phyloP scores from a whole-genome alignment of 2,113 vertebrate genomes.

The Cariama cristata region DNA sequence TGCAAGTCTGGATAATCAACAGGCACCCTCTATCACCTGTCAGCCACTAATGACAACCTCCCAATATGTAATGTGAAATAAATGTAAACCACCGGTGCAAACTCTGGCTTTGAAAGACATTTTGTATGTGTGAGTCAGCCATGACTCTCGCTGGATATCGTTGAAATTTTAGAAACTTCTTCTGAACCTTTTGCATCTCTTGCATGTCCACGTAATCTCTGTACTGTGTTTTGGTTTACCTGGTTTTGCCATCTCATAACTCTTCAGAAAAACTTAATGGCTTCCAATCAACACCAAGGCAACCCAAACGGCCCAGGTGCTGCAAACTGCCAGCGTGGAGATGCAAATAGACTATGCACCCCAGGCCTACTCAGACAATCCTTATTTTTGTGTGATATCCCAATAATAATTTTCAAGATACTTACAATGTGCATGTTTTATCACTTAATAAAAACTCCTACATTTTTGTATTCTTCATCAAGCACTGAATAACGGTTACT shows the following conservation, averaged over 20 bases:
- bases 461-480: background rate
- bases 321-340: background rate
- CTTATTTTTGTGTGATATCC: background rate
- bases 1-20: background rate
- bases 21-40: background rate
- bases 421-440: fast-evolving
- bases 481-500: background rate
- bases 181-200: background rate
- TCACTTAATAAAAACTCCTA: background rate
- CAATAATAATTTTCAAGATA: background rate
- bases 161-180: background rate
- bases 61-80: background rate
- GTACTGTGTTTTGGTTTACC: background rate
- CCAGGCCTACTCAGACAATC: background rate
- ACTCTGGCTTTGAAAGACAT: background rate
- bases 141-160: background rate
- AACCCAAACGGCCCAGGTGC: background rate
- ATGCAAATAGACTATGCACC: fast-evolving
- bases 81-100: background rate
- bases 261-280: fast-evolving
- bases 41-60: background rate
- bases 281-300: background rate
- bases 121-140: background rate
- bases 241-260: background rate
- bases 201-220: background rate